Base-by-base conservation (phyloP, 2,797 vertebrate genomes). In the Enteromius thamalakanensis region DNA sequence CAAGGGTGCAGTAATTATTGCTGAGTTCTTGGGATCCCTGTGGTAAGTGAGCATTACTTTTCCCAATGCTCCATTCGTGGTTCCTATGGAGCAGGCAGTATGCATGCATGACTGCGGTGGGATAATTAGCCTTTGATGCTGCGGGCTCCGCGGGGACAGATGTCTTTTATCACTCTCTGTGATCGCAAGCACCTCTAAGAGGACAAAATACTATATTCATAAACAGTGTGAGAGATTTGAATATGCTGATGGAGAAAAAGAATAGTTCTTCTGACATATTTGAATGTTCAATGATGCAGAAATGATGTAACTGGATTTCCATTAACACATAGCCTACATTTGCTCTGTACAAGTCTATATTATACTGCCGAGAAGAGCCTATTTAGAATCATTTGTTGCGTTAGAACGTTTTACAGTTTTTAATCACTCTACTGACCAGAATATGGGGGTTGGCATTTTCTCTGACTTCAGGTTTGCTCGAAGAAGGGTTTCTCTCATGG, bases 51-150 rank as follows among this genome's bases (percentile, higher is more conserved):
- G 76, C 87, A 77, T 76, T 76, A 68, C 70, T 82, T 83, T 70
- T 81, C 86, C 87, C 81, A 69, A 40, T 34, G 82, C 84, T 64
- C 84, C 19, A 17, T 71, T 65, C 55, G 34, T 32, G 62, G 47
- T 65, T 86, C 74, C 76, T 87, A 76, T 49, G 82, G 55, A 21
- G 78, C 69, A 84, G 74, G 76, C 79, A 81, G 82, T 86, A 81
- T 62, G 81, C 72, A 85, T 84, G 72, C 86, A 69, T 86, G 68
- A 84, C 64, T 78, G 87, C 51, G 70, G 60, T 67, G 82, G 62
- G 77, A 88, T 87, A 89, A 90, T 88, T 85, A 87, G 82, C 68
- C 80, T 45, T 60, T 76, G 29, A 86, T 86, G 76, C 80, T 75
- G 49, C 32, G 62, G 45, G 70, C 55, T 83, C 80, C 83, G 6